Percentiles rank a stretch among this genome's conserved stretches.
phyloP scores from a whole-genome alignment of 64 coral and sea anemone genomes.

The Acropora tenuis region DNA sequence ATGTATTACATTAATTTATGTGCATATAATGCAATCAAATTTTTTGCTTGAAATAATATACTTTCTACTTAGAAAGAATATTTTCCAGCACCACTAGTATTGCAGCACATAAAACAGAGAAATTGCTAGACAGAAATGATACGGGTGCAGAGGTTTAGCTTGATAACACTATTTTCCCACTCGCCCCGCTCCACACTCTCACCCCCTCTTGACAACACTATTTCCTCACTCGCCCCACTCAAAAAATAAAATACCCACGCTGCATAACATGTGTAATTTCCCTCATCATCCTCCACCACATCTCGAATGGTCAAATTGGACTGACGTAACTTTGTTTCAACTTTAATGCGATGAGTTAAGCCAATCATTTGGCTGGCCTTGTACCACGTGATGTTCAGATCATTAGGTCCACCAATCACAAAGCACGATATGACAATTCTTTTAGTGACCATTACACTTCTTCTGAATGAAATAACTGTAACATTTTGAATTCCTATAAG shows the following conservation, averaged over 20 bases:
- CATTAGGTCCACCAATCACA: slow-evolving; percentile 25
- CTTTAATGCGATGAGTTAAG: slow-evolving; percentile 24
- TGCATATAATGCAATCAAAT: neutral
- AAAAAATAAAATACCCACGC: slow-evolving; percentile 9
- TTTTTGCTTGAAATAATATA: too few species aligned
- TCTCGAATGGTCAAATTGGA: slow-evolving; percentile 45
- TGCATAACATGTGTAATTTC: slow-evolving; percentile 24
- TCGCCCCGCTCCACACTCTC: too few species aligned
- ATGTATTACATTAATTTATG: too few species aligned
- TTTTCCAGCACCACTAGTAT: neutral
- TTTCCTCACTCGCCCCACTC: too few species aligned
- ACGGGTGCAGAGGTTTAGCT: neutral
- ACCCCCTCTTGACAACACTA: too few species aligned
- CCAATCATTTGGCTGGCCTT: slow-evolving; percentile 1
- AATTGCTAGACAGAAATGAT: too few species aligned
- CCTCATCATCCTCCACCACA: slow-evolving; percentile 4
- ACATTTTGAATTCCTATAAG: neutral
- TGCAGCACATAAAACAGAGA: too few species aligned
- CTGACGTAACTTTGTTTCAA: neutral
- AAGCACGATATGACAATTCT: neutral
- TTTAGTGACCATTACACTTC: neutral
- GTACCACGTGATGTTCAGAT: slow-evolving; percentile 27
- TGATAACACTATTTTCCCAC: neutral
- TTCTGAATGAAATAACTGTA: neutral
- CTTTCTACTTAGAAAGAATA: neutral